Evolutionary conservation across 2,797 vertebrate species (phyloP).

Genomic region (Leptodactylus fallax): DNA sequence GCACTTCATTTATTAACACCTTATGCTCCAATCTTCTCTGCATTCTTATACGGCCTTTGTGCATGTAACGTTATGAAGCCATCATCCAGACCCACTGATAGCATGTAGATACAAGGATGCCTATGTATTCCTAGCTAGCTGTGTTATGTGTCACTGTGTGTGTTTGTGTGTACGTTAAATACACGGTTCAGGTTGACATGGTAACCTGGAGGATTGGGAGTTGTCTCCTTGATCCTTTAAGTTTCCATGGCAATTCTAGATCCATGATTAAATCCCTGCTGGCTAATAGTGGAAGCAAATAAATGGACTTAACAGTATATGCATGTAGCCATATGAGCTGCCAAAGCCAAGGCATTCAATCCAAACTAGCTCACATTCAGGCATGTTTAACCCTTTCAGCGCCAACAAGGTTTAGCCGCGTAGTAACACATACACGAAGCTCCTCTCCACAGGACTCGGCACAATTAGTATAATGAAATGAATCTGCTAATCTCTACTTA

Average conservation of each 20-base stretch:
- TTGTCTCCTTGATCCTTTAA: slow-evolving; percentile 52
- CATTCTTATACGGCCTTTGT: neutral
- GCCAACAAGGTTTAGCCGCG: neutral
- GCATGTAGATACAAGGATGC: neutral
- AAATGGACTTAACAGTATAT: slow-evolving; percentile 39
- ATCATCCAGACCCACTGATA: neutral
- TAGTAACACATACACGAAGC: neutral
- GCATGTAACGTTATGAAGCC: neutral
- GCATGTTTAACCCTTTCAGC: slow-evolving; percentile 23
- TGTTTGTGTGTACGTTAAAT: slow-evolving; percentile 26
- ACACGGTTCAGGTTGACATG: slow-evolving; percentile 51
- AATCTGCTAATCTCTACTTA: neutral
- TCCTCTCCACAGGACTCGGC: neutral
- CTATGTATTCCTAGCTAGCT: neutral
- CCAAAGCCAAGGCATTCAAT: slow-evolving; percentile 2
- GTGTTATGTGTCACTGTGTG: slow-evolving; percentile 15
- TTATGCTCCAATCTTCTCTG: neutral
- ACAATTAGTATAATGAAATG: neutral
- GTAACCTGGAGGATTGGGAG: slow-evolving; percentile 53
- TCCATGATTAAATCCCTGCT: slow-evolving; percentile 53
- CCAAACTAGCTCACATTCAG: neutral
- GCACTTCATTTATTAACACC: neutral
- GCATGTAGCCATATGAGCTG: slow-evolving; percentile 30
- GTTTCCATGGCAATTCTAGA: slow-evolving; percentile 59
- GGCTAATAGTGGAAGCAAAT: slow-evolving; percentile 52